phyloP scores from a whole-genome alignment of 2,113 vertebrate genomes.

The Thymallus thymallus region DNA sequence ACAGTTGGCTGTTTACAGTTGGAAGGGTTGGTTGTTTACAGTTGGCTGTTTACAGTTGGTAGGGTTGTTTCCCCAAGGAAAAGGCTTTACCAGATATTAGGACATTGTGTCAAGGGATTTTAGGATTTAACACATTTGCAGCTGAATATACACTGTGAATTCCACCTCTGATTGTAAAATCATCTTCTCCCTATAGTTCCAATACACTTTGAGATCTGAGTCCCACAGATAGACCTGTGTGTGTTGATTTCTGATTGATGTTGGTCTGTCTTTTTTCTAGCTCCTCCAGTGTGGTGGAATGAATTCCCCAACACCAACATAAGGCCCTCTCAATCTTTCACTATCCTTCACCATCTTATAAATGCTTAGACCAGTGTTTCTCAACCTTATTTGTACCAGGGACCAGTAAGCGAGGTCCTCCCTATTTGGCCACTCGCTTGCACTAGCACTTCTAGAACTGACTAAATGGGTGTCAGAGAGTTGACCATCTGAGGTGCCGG shows the following conservation, averaged over 20 bases:
- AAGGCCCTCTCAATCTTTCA: not conserved
- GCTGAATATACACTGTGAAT: not conserved
- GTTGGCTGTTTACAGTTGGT: too few species aligned
- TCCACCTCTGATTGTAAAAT: not conserved
- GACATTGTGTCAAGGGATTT: too few species aligned
- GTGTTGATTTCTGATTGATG: not conserved
- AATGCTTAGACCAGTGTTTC: not conserved
- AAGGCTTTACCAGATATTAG: not conserved
- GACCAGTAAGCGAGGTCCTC: too few species aligned
- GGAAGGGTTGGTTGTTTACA: not conserved
- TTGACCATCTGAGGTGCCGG: too few species aligned
- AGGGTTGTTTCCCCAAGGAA: not conserved
- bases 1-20: too few species aligned
- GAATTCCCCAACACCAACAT: not conserved
- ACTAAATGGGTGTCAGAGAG: too few species aligned
- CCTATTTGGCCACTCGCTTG: too few species aligned
- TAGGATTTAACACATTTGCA: too few species aligned
- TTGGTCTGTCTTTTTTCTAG: conserved; percentile 5
- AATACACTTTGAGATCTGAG: not conserved
- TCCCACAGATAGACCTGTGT: not conserved
- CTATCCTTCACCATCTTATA: not conserved
- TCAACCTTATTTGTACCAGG: too few species aligned
- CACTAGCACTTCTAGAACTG: too few species aligned
- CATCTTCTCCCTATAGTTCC: not conserved
- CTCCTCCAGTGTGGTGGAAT: conserved; percentile 1